These are phyloP conservation scores for Eriocheir sinensis DNA, from an alignment of 1,140 invertebrate genomes.

Conservation along the genomic window DNA sequence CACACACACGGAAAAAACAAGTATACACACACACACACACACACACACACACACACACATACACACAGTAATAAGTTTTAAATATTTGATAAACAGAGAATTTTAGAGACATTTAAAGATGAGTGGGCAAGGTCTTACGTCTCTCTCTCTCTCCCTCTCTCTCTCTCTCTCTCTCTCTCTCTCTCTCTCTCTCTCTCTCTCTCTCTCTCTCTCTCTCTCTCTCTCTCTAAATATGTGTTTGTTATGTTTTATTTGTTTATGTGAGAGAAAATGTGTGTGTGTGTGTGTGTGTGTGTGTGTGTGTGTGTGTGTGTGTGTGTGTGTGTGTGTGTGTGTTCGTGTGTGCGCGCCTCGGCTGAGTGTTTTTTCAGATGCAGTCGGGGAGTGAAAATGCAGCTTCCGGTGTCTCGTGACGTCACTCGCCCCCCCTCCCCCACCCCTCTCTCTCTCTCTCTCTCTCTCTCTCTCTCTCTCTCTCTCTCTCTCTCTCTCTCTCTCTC, in stretches of 20 bases:
- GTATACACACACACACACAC: constrained; percentile 43
- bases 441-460: constrained; percentile 29
- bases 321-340: constrained; percentile 39
- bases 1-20: constrained; percentile 6
- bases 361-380: constrained; percentile 45
- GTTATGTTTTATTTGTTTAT: neutral
- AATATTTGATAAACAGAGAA: constrained; percentile 20
- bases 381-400: constrained; percentile 7
- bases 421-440: neutral
- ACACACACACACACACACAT: constrained; percentile 37
- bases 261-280: constrained; percentile 32
- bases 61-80: constrained; percentile 39
- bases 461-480: neutral
- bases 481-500: neutral
- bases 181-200: too few species aligned
- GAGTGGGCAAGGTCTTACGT: neutral
- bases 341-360: neutral
- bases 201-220: too few species aligned
- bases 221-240: neutral
- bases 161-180: too few species aligned
- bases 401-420: neutral
- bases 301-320: constrained; percentile 42
- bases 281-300: neutral
- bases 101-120: neutral
- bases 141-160: neutral